Evolutionary conservation across 2,113 vertebrate genomes (phyloP), one percentile per base, ranked within the genome.

Genomic region (Guaruba guarouba): DNA sequence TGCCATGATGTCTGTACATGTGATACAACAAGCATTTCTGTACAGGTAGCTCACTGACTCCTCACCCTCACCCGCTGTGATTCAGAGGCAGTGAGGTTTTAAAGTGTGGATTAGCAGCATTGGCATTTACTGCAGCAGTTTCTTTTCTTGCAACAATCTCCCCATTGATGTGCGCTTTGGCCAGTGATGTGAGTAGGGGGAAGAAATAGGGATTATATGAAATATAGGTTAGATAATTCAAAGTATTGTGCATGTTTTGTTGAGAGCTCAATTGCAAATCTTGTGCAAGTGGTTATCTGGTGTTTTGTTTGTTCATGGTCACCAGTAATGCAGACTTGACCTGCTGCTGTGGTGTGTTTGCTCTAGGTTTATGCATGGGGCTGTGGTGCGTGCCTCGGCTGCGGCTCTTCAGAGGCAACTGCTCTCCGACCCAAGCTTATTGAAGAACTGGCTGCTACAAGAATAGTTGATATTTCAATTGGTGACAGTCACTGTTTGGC

Each of bases 401-500:
- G 99, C 37, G 99, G 99, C 86, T 99, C 99, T 23, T 99, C 99
- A 16, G 99, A 99, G 97, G 99, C 99, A 3, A 99, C 99, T 17
- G 99, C 99, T 35, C 98, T 99, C 84, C 98, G 99, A 84, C 99
- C 99, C 46, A 98, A 99, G 91, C 98, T 99, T 88, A 98, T 99
- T 52, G 99, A 99, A 90, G 99, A 99, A 78, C 97, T 99, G 90
- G 98, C 99, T 51, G 98, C 99, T 80, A 99, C 99, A 24, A 99
- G 99, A 95, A 98, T 99, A 90, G 99, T 99, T 61, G 99, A 99
- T 92, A 99, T 99, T 97, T 99, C 99, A 13, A 99, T 99, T 96
- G 99, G 99, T 86, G 99, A 99, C 96, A 99, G 99, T 95, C 99
- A 99, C 96, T 99, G 99, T 96, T 97, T 99, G 96, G 99, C 99